Evolutionary conservation across 2,888 invertebrate genomes (phyloP), one percentile per base, ranked within the genome.

Genomic region (Apamea crenata): DNA sequence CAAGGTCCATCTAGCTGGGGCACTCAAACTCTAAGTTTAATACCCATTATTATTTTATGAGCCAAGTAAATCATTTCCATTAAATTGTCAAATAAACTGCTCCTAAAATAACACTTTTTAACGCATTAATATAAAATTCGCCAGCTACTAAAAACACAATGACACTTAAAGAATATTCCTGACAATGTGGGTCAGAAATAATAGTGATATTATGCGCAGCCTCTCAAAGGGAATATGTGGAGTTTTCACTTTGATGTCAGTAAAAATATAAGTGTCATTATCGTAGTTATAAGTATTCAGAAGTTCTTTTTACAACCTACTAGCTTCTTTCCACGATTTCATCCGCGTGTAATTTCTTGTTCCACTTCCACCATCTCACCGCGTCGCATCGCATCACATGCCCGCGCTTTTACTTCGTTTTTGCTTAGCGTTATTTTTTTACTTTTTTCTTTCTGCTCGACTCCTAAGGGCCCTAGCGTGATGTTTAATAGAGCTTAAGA

Each of bases 131-230:
- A 74, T 74, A 69, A 85, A 79, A 77, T 61, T 78, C 14, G 53
- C 65, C 36, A 14, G 63, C 21, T 59, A 18, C 65, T 78, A 36
- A 76, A 80, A 81, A 73, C 61, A 74, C 71, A 77, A 88, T 81
- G 83, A 72, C 63, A 71, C 86, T 81, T 76, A 69, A 36, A 79
- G 70, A 71, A 80, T 74, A 75, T 74, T 63, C 61, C 63, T 53
- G 70, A 68, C 44, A 78, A 80, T 88, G 78, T 80, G 78, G 86
- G 78, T 78, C 83, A 72, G 44, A 77, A 80, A 79, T 87, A 78
- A 87, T 88, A 80, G 88, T 84, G n/a, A 84, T 80, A 88, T 87
- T 87, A 88, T 86, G 80, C 88, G 80, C 81, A 80, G 81, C 18
- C 47, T 50, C 76, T 56, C 81, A 87, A 86, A 88, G 77, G 50